Percentiles rank a stretch among this genome's conserved stretches.
phyloP scores from a whole-genome alignment of 2,888 invertebrate species.

The Seira musarum region DNA sequence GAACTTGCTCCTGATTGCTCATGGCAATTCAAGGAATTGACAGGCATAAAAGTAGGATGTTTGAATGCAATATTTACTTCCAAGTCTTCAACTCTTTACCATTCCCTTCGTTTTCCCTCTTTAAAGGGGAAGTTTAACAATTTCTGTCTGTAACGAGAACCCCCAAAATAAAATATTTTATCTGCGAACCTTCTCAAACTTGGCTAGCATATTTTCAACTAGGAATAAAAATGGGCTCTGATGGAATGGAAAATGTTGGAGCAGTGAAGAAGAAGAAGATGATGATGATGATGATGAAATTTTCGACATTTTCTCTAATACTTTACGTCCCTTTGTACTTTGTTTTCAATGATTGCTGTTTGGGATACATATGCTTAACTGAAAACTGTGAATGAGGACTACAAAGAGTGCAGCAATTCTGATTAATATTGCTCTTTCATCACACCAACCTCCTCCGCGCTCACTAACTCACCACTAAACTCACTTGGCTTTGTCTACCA shows the following conservation, averaged over 20 bases:
- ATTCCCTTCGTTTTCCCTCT: no score
- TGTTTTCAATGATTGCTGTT: neutral
- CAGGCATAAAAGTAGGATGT: neutral
- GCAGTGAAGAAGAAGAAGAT: neutral
- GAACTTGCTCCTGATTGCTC: neutral
- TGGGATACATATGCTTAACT: slow-evolving; percentile 31
- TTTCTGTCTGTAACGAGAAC: no score
- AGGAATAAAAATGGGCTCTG: no score
- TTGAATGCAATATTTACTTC: no score
- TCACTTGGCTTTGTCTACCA: neutral
- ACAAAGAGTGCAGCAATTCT: slow-evolving; percentile 46
- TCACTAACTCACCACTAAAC: no score
- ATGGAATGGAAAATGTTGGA: neutral
- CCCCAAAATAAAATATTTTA: no score
- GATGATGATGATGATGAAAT: neutral
- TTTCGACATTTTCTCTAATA: neutral
- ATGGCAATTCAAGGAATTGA: slow-evolving; percentile 4
- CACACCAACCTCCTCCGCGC: slow-evolving; percentile 6
- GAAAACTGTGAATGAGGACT: slow-evolving; percentile 19
- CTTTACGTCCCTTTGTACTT: no score
- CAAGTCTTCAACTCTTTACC: no score
- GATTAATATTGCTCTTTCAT: slow-evolving; percentile 59
- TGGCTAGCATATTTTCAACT: no score
- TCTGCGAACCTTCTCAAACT: no score
- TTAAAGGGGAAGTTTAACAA: no score